phyloP scores from a whole-genome alignment of 2,797 vertebrate species.

The Neopelma chrysocephalum region DNA sequence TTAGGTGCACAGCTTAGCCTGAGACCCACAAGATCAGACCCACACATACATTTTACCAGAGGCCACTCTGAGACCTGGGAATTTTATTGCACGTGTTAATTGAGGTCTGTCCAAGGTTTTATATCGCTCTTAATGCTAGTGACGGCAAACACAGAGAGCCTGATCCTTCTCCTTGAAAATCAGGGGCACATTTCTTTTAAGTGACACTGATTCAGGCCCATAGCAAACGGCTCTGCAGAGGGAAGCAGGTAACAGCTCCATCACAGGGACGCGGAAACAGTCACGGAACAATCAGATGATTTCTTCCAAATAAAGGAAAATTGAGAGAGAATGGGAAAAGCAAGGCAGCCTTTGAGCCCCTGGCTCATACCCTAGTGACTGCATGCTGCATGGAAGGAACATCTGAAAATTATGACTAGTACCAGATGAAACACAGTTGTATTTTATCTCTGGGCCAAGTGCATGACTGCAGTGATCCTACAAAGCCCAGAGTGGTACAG shows the following conservation, averaged over 20 bases:
- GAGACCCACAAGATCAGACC: not conserved
- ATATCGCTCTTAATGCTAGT: accelerated
- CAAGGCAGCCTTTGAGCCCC: not conserved
- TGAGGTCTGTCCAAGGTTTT: not conserved
- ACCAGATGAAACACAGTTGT: not conserved
- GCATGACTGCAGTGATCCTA: not conserved
- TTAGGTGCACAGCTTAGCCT: not conserved
- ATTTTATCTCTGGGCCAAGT: not conserved
- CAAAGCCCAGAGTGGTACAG: not conserved
- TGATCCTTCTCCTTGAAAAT: not conserved
- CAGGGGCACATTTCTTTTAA: not conserved
- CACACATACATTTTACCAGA: accelerated
- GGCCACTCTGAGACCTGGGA: not conserved
- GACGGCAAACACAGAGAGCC: not conserved
- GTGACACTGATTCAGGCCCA: not conserved
- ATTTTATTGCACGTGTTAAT: not conserved
- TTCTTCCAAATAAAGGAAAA: not conserved
- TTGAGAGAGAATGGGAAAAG: not conserved
- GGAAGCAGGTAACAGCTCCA: not conserved
- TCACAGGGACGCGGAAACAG: not conserved
- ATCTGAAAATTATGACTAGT: not conserved
- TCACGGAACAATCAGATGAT: accelerated
- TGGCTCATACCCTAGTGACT: accelerated
- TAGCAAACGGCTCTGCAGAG: not conserved
- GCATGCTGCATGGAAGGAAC: not conserved